Conservation (phyloP, 2,113 vertebrate genomes). For the Trematomus loennbergii region DNA sequence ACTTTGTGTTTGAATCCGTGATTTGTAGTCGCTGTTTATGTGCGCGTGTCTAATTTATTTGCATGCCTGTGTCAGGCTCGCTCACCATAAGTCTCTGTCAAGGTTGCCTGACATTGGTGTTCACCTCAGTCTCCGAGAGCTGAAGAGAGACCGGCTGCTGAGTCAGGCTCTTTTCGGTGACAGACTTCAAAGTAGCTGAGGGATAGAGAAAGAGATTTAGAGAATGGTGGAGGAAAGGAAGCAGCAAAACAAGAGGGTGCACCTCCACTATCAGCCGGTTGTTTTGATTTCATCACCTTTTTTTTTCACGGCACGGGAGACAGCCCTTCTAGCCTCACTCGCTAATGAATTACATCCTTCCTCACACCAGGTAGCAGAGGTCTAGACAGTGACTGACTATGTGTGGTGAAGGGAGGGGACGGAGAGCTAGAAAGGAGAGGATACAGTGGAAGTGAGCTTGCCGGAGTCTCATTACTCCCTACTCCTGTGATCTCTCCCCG, state of each 20-base stretch:
- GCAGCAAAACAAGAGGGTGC: conserved; percentile 36
- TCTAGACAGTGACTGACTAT: conserved; percentile 69
- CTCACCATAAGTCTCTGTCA: conserved; percentile 67
- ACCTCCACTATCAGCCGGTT: conserved; percentile 44
- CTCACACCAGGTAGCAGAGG: conserved; percentile 73
- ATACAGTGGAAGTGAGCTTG: conserved; percentile 67
- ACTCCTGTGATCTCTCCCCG: conserved; percentile 74
- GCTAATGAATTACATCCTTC: conserved; percentile 81
- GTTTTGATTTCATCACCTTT: conserved; percentile 73
- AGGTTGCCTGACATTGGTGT: conserved; percentile 75
- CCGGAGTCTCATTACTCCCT: conserved; percentile 76
- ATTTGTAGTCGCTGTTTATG: conserved; percentile 58
- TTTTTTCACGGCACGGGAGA: conserved; percentile 48
- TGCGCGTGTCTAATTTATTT: conserved; percentile 63
- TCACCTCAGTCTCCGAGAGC: conserved; percentile 60
- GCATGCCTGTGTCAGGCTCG: conserved; percentile 53
- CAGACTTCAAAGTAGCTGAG: conserved; percentile 53
- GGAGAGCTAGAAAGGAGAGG: conserved; percentile 49
- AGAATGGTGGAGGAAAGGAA: conserved; percentile 12
- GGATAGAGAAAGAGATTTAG: conserved; percentile 16
- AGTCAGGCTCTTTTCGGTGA: conserved; percentile 61
- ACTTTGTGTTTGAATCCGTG: conserved; percentile 33
- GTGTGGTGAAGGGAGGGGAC: conserved; percentile 49
- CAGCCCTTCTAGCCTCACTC: conserved; percentile 50
- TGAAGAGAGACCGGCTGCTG: conserved; percentile 58